Base-by-base conservation (phyloP, 2,113 vertebrate genomes). In the Antigone vipio region DNA sequence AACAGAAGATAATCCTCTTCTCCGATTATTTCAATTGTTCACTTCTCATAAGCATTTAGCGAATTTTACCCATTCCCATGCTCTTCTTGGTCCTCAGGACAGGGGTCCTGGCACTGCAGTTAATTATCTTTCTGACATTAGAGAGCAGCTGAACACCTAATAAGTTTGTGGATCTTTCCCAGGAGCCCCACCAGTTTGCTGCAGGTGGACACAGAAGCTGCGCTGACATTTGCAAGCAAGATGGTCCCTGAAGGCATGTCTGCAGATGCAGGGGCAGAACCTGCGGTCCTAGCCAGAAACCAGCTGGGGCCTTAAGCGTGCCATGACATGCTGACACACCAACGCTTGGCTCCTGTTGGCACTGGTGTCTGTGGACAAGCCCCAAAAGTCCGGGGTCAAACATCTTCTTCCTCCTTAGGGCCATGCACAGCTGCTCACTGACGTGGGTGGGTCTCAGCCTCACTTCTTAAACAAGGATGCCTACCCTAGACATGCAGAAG, bases 161-260 rank as follows among this genome's bases (percentile, higher is more conserved):
- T 5, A 72, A 38, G 11, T 19, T 23, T 52, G 47, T 32, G 55
- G 63, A 19, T 29, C 59, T 55, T 78, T 66, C 63, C 73, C 73
- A 47, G 50, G 45, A 89, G 50, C 59, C 32, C 74, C n/a, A 12
- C 12, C 50, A 59, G 24, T 60, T 72, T 20, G 58, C 22, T 56
- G 63, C 63, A 15, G 15, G 4, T 0, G 15, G 58, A 29, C 15
- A n/a, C 12, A 18, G 60, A 74, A 81, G 42, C 32, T 42, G 47
- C 2, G 1, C 18, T 66, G 84, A 47, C 13, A 66, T 30, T 32
- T 71, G 52, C 32, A 68, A 40, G 67, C 27, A 58, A 52, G 52
- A 55, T 0, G 0, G n/a, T 29, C 63, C 47, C 42, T 27, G 59
- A 23, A 80, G 72, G 21, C 19, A 13, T 0, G 20, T n/a, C 50